Evolutionary conservation across 2,797 vertebrate species (phyloP).

Genomic region (Sibirionetta formosa): DNA sequence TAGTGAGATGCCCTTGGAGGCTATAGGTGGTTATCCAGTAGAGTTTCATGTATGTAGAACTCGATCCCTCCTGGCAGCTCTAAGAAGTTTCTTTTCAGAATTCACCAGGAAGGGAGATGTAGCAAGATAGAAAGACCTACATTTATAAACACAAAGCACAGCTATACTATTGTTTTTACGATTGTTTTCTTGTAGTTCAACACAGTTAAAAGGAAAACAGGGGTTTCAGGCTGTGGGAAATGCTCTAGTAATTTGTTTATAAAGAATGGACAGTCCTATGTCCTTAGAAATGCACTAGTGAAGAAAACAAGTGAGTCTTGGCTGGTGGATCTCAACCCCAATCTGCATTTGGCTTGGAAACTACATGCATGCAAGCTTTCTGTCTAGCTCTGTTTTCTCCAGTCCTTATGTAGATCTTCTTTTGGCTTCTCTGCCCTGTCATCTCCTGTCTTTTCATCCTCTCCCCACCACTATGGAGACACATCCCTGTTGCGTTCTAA

Average conservation of each 20-base stretch:
- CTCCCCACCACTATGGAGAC: not conserved
- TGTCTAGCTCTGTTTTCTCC: not conserved
- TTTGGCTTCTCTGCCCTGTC: not conserved
- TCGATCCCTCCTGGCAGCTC: not conserved
- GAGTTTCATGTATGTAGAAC: not conserved
- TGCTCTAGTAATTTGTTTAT: not conserved
- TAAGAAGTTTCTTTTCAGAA: not conserved
- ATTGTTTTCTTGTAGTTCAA: not conserved
- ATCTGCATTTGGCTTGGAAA: not conserved
- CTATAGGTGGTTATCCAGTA: not conserved
- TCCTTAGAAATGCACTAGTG: not conserved
- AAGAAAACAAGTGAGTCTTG: not conserved
- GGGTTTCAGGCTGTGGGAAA: not conserved
- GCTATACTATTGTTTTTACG: not conserved
- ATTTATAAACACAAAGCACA: not conserved
- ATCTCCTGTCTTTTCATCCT: not conserved
- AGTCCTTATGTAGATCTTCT: not conserved
- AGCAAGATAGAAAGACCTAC: accelerated
- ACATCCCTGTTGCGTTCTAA: not conserved
- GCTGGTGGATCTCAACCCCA: not conserved
- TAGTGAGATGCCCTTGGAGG: not conserved
- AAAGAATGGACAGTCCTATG: not conserved
- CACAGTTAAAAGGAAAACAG: not conserved
- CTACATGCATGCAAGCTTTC: not conserved
- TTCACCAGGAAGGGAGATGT: not conserved